Evolutionary conservation across 2,888 invertebrate species (phyloP).

Genomic region (Agrochola lychnidis): DNA sequence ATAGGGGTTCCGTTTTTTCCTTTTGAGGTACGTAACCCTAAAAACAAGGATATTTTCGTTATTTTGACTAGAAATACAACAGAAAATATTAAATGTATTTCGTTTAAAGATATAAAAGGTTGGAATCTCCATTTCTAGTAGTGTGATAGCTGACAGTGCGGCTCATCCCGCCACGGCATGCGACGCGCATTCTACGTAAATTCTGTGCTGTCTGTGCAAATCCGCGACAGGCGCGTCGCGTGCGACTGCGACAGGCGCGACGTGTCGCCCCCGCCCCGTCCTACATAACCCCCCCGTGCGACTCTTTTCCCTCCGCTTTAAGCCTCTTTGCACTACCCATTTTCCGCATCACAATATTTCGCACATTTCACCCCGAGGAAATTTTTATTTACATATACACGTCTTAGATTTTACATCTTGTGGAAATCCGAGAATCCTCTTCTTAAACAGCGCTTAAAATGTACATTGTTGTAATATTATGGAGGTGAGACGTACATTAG

Average conservation of each 20-base stretch:
- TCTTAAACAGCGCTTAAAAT: slow-evolving; percentile 45
- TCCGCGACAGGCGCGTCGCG: slow-evolving; percentile 58
- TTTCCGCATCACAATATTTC: slow-evolving; percentile 64
- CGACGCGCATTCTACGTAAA: slow-evolving; percentile 48
- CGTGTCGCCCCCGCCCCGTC: slow-evolving; percentile 14
- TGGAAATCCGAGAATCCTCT: slow-evolving; percentile 47
- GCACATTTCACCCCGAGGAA: slow-evolving; percentile 55
- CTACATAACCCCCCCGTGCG: background rate
- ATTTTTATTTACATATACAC: slow-evolving; percentile 60
- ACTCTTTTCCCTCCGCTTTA: slow-evolving; percentile 34
- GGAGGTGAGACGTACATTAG: background rate
- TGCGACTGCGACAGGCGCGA: slow-evolving; percentile 54
- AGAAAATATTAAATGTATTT: slow-evolving; percentile 44
- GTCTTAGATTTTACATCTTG: slow-evolving; percentile 59
- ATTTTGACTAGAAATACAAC: slow-evolving; percentile 14
- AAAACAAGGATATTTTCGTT: slow-evolving; percentile 6
- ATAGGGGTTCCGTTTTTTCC: too few species aligned
- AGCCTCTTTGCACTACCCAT: slow-evolving; percentile 66
- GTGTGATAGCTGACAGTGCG: slow-evolving; percentile 53
- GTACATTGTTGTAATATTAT: slow-evolving; percentile 29
- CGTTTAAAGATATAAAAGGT: slow-evolving; percentile 41
- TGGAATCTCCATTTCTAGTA: slow-evolving; percentile 52
- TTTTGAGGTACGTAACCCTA: too few species aligned
- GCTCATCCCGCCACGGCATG: slow-evolving; percentile 35
- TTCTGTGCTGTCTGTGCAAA: slow-evolving; percentile 57